Evolutionary conservation across 2,113 vertebrate species (phyloP).

Genomic region (Isurus oxyrinchus): DNA sequence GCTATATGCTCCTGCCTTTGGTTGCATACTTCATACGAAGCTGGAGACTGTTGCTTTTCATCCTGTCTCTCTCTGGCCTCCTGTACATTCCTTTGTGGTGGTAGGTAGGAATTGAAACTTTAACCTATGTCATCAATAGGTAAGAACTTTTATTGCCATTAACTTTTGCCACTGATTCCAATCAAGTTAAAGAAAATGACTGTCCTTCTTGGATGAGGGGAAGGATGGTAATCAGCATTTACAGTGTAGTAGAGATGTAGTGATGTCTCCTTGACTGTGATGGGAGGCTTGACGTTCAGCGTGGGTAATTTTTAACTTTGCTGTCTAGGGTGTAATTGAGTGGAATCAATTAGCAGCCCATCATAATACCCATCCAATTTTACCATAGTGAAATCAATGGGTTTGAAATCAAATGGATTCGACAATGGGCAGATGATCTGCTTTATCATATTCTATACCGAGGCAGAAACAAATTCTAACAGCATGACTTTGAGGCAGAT

Average conservation of each 20-base stretch:
- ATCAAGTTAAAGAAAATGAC: no score
- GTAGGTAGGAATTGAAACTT: neutral
- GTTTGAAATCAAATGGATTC: neutral
- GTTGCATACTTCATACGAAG: neutral
- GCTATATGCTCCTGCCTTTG: neutral
- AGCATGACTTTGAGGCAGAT: neutral
- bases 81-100: neutral
- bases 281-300: no score
- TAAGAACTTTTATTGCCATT: neutral
- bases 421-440: neutral
- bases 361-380: neutral
- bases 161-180: neutral
- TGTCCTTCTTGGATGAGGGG: no score
- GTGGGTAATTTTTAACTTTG: no score
- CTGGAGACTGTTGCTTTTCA: neutral
- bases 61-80: neutral
- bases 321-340: neutral
- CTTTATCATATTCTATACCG: neutral
- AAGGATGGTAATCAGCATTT: no score
- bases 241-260: no score
- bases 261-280: no score
- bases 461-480: neutral
- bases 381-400: neutral
- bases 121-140: neutral
- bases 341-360: neutral